Base-by-base conservation (phyloP, 23 tunicate genomes). In the Aplidium turbinatum region DNA sequence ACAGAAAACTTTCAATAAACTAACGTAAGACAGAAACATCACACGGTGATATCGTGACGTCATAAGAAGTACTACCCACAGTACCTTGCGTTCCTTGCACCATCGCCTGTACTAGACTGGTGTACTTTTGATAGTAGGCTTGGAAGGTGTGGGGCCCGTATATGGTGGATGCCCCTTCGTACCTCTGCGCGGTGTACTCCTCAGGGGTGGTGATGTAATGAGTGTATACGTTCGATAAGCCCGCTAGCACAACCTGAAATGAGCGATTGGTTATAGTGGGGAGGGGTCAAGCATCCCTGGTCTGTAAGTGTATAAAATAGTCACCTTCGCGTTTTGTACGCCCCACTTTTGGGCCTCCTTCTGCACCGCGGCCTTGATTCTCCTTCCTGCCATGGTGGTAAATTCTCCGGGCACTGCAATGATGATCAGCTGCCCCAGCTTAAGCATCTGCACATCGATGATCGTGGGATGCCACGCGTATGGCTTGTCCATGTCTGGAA, bases 321-420 rank as follows among this genome's bases (percentile, higher is more conserved):
- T 23, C 3, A 89, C 96, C 78, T 84, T 84, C 16, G 97, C 62
- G 69, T 91, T 84, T 28, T 51, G 65, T 33, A 91, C 64, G 4
- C 97, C 97, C 20, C 31, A 33, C 54, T 73, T 38, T 3, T 38
- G 21, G 1, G 97, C 97, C 35, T 84, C 70, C 35, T 47, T 56
- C 55, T 68, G 70, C 3, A 93, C 73, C 19, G 81, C 83, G 25
- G 76, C 93, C 46, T 81, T 93, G 35, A 93, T 68, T 53, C 93
- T 85, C 50, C 98, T 75, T 1, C 98, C 98, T 0, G 98, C 89
- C 98, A 93, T 93, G 18, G 98, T 93, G n/a, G 98, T 80, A 35
- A 93, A 93, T 38, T 93, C 98, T 32, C 98, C 98, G 11, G 98
- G 98, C 19, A 93, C 89, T 20, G 98, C 98, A 11, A 89, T 28